Base-by-base conservation (phyloP, 2,888 invertebrate genomes). In the Petrophora chlorosata region DNA sequence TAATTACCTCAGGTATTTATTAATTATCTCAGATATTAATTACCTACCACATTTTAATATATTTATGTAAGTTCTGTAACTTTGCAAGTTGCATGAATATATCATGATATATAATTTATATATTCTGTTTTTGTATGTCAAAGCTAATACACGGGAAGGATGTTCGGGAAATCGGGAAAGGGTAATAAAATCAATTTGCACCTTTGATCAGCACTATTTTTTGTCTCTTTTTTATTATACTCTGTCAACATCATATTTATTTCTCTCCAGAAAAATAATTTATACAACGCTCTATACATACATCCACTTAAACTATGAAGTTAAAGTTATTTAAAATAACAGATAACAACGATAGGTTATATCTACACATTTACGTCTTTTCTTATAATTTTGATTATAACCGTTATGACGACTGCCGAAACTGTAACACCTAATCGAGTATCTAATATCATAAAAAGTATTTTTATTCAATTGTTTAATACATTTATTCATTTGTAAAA, bases 101-200 rank as follows among this genome's bases (percentile, higher is more conserved):
- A n/a, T n/a, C n/a, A n/a, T n/a, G n/a, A n/a, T n/a, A n/a, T n/a
- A n/a, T n/a, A n/a, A n/a, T n/a, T n/a, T n/a, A n/a, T n/a, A n/a
- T n/a, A 32, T 34, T 22, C 34, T 23, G 22, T 34, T 34, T 5
- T 19, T 19, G 5, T 19, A 19, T 4, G 42, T 66, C 61, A 71
- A 79, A 76, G 76, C 79, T 67, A 70, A 76, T 73, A 74, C 73
- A 40, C 61, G 59, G 46, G 56, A 56, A 16, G 50, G 9, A 28
- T 38, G 41, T 30, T 47, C 9, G 23, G 26, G 42, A 63, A 19
- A n/a, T n/a, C 38, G 62, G 72, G 56, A 30, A 17, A 12, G 35
- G 56, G 19, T 30, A 63, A 67, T 82, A 79, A 81, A 85, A 83
- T 78, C 75, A 79, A 76, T 73, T 76, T 84, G 82, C 85, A 87